Evolutionary conservation across 2,797 vertebrate genomes (phyloP).

Genomic region (Taenioides sp.): DNA sequence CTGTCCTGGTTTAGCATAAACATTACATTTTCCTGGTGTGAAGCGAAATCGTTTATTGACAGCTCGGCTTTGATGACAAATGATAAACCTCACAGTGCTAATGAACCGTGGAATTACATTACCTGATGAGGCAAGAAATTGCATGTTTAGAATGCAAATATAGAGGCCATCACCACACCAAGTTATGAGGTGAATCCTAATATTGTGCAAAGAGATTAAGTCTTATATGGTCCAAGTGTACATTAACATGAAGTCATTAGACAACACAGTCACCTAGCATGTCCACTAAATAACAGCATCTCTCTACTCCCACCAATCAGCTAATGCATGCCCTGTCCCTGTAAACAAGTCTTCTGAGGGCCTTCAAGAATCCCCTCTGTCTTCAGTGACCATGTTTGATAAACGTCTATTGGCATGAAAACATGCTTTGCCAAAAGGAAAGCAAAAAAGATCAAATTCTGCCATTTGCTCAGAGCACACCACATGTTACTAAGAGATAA

Average conservation of each 20-base stretch:
- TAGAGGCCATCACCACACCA: conserved; percentile 61
- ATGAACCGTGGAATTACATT: conserved; percentile 86
- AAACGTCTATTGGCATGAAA: conserved; percentile 70
- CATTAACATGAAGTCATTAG: conserved; percentile 52
- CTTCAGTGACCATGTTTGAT: conserved; percentile 71
- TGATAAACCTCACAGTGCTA: conserved; percentile 83
- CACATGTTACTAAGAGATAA: conserved; percentile 74
- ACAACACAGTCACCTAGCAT: conserved; percentile 40
- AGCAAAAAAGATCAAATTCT: conserved; percentile 68
- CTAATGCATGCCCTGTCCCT: conserved; percentile 40
- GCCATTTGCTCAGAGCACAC: conserved; percentile 71
- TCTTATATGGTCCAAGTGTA: conserved; percentile 60
- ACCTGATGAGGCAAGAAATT: conserved; percentile 82
- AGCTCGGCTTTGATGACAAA: conserved; percentile 83
- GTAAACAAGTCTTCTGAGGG: conserved; percentile 62
- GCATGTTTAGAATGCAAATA: conserved; percentile 81
- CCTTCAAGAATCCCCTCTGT: conserved; percentile 54
- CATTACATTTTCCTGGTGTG: conserved; percentile 78
- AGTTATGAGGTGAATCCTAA: conserved; percentile 71
- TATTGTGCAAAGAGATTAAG: conserved; percentile 68
- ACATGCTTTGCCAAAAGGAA: conserved; percentile 68
- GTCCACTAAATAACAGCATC: conserved; percentile 23
- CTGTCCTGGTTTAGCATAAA: conserved; percentile 64
- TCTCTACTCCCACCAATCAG: conserved; percentile 44
- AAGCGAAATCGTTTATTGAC: conserved; percentile 84